Evolutionary conservation across 2,797 vertebrate genomes (phyloP).

Genomic region (Halcyon chelicuti): DNA sequence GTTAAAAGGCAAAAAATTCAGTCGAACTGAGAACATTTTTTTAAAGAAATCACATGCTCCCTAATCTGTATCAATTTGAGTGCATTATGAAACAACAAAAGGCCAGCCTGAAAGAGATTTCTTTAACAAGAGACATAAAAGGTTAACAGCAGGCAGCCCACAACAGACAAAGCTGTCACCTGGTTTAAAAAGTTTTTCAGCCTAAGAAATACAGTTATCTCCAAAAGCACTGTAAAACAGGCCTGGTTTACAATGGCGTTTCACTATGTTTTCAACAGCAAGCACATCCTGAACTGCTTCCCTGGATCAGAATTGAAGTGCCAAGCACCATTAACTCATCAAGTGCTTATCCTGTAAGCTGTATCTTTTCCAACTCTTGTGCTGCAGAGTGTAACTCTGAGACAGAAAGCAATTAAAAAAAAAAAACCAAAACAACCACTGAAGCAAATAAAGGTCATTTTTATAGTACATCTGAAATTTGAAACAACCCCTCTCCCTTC

Average conservation of each 20-base stretch:
- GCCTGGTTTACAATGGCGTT: not conserved
- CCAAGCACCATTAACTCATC: not conserved
- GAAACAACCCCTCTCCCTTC: not conserved
- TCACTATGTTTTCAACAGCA: not conserved
- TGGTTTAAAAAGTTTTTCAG: not conserved
- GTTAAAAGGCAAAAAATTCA: not conserved
- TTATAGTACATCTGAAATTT: not conserved
- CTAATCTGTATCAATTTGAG: not conserved
- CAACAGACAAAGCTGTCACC: not conserved
- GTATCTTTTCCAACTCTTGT: not conserved
- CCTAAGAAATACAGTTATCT: not conserved
- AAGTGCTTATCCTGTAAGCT: rapidly evolving
- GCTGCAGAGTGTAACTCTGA: not conserved
- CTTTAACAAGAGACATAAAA: not conserved
- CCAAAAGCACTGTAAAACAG: not conserved
- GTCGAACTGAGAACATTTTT: too few relatives aligned
- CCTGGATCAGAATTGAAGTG: not conserved
- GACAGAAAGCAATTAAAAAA: not conserved
- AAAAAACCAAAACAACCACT: too few relatives aligned
- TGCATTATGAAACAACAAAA: not conserved
- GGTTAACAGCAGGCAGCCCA: not conserved
- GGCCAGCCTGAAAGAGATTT: not conserved
- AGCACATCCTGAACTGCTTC: not conserved
- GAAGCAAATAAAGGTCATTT: not conserved
- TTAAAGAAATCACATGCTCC: not conserved